A percentile compares a stretch with the other conserved stretches of the same genome.
These are phyloP conservation scores for Scaptomyza montana DNA, from an alignment of 1,140 invertebrate genomes.

Conservation along the genomic window DNA sequence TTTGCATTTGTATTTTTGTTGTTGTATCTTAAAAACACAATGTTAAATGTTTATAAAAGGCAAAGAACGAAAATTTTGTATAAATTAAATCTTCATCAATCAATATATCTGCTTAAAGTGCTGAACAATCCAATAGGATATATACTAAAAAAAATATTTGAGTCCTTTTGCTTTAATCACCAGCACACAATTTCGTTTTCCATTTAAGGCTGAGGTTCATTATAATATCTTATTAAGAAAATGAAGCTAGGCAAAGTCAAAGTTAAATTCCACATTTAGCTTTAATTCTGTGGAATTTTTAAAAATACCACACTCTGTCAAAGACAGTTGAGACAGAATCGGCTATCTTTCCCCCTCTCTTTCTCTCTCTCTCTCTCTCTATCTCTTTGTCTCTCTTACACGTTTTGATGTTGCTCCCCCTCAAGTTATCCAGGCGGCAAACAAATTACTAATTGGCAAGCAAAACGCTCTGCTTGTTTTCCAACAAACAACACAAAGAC, in stretches of 20 bases:
- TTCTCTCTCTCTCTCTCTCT: background rate
- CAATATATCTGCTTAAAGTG: too few relatives aligned
- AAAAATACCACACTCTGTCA: constrained; percentile 13
- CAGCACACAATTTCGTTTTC: too few relatives aligned
- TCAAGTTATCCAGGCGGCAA: constrained; percentile 53
- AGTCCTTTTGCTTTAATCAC: too few relatives aligned
- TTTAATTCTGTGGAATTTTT: background rate
- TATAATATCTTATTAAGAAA: background rate
- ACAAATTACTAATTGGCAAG: constrained; percentile 82
- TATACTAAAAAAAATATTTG: too few relatives aligned
- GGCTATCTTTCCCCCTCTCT: background rate
- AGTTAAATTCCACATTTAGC: background rate
- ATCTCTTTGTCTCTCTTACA: background rate
- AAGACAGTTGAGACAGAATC: background rate
- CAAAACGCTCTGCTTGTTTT: constrained; percentile 80
- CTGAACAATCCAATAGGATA: too few relatives aligned
- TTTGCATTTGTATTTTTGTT: too few relatives aligned
- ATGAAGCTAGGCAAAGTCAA: background rate
- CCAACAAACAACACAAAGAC: constrained; percentile 58
- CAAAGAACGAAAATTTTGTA: too few relatives aligned
- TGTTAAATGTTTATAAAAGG: too few relatives aligned
- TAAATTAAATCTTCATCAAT: too few relatives aligned
- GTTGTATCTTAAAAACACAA: too few relatives aligned
- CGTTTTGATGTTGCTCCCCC: constrained; percentile 4
- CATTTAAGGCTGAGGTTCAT: too few relatives aligned